Evolutionary conservation across 2,888 invertebrate genomes (phyloP).

Genomic region (Parascotia fuliginaria): DNA sequence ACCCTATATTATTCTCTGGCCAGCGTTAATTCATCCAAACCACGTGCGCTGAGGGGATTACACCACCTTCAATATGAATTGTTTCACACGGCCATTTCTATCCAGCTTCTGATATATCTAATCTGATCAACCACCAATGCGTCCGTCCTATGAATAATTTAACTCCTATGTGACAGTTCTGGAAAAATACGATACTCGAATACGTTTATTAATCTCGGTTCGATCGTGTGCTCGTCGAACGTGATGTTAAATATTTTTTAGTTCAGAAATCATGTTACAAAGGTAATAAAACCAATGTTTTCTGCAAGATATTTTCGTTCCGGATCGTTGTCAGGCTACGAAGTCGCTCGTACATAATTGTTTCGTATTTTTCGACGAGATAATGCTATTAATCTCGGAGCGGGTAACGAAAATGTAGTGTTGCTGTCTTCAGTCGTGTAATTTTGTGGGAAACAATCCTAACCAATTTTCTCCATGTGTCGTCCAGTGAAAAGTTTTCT

Average conservation of each 20-base stretch:
- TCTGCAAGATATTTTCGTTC: slow-evolving; percentile 57
- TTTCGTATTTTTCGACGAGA: slow-evolving; percentile 74
- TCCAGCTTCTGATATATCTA: slow-evolving; percentile 66
- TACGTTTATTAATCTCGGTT: slow-evolving; percentile 79
- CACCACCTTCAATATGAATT: slow-evolving; percentile 54
- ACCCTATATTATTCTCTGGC: not conserved
- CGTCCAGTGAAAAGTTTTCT: slow-evolving; percentile 45
- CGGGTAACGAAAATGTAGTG: slow-evolving; percentile 73
- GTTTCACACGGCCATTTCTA: slow-evolving; percentile 41
- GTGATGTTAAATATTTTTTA: too few relatives aligned
- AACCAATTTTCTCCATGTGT: slow-evolving; percentile 54
- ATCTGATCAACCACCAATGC: slow-evolving; percentile 60
- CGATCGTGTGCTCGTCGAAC: slow-evolving; percentile 63
- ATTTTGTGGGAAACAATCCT: slow-evolving; percentile 63
- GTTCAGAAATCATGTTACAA: slow-evolving; percentile 80
- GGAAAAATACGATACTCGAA: slow-evolving; percentile 65
- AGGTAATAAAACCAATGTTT: slow-evolving; percentile 59
- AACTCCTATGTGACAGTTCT: slow-evolving; percentile 66
- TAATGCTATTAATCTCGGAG: slow-evolving; percentile 75
- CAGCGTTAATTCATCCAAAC: slow-evolving; percentile 44
- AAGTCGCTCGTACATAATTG: slow-evolving; percentile 62
- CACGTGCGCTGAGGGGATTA: slow-evolving; percentile 17
- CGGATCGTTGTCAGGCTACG: slow-evolving; percentile 59
- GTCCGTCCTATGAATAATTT: slow-evolving; percentile 79
- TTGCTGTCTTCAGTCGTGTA: slow-evolving; percentile 50